Evolutionary conservation across 2,113 vertebrate genomes (phyloP).

Genomic region (Macquaria ambigua): DNA sequence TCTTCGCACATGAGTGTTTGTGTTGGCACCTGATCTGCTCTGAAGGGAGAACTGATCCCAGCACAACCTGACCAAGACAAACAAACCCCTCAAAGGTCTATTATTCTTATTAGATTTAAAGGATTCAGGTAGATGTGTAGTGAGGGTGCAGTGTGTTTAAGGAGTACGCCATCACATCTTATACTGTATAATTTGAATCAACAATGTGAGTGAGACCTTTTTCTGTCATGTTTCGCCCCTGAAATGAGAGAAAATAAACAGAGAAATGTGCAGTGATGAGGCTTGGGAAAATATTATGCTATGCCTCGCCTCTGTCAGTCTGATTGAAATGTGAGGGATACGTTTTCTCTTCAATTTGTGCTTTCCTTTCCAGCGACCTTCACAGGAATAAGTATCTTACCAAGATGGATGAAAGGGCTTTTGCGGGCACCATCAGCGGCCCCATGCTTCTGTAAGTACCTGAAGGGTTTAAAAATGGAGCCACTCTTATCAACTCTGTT

Average conservation of each 20-base stretch:
- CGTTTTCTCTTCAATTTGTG: constrained; percentile 43
- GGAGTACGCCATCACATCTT: constrained; percentile 61
- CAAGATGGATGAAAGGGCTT: constrained; percentile 90
- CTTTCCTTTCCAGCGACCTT: constrained; percentile 88
- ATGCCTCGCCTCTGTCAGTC: background rate
- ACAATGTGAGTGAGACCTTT: constrained; percentile 54
- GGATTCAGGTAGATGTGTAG: constrained; percentile 65
- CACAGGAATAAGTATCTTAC: constrained; percentile 93
- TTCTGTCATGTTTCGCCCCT: constrained; percentile 41
- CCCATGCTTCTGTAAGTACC: constrained; percentile 94
- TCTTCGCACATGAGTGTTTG: constrained; percentile 75
- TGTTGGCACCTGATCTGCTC: constrained; percentile 66
- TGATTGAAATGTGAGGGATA: constrained; percentile 50
- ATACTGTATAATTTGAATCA: constrained; percentile 64
- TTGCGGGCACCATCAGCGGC: constrained; percentile 90
- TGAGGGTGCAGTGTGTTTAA: constrained; percentile 71
- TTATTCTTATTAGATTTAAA: constrained; percentile 80
- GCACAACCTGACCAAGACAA: constrained; percentile 74
- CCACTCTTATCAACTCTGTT: constrained; percentile 14
- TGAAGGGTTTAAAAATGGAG: background rate
- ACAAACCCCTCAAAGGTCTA: constrained; percentile 67
- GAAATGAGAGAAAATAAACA: constrained; percentile 60
- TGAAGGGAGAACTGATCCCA: constrained; percentile 65
- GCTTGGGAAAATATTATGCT: constrained; percentile 39
- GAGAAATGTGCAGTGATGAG: constrained; percentile 49